Evolutionary conservation across 92 coral and sea anemone genomes (phyloP).

Genomic region (Porites divaricata): DNA sequence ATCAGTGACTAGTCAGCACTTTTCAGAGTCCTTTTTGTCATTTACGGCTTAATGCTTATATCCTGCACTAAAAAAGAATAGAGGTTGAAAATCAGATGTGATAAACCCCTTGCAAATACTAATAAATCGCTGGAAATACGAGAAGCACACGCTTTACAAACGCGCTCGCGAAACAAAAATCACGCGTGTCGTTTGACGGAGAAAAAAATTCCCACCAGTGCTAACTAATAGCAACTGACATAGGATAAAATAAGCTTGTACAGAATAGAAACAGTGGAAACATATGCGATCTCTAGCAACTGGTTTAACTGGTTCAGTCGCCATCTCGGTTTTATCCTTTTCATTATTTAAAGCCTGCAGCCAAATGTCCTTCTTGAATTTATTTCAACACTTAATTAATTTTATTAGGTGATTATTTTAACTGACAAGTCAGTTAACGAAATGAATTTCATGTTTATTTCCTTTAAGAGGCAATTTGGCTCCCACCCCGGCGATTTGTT

Average conservation of each 20-base stretch:
- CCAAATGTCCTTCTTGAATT: constrained; percentile 65
- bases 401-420: constrained; percentile 47
- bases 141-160: not conserved
- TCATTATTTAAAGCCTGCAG: not conserved
- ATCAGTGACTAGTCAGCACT: not conserved
- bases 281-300: constrained; percentile 95
- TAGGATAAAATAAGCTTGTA: constrained; percentile 1
- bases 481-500: not conserved
- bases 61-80: not conserved
- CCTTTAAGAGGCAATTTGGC: constrained; percentile 8
- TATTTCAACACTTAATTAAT: constrained; percentile 59
- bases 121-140: too few relatives aligned
- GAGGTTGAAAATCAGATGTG: not conserved
- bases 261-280: constrained; percentile 38
- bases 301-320: constrained; percentile 5
- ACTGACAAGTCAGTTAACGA: constrained; percentile 37
- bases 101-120: constrained; percentile 2
- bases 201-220: constrained; percentile 2
- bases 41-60: not conserved
- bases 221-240: constrained; percentile 28
- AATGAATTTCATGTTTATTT: constrained; percentile 37
- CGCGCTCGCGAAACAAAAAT: not conserved
- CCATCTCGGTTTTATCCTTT: not conserved
- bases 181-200: not conserved
- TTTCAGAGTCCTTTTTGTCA: not conserved